phyloP scores from a whole-genome alignment of 2,113 vertebrate genomes.

The Phaethon lepturus region DNA sequence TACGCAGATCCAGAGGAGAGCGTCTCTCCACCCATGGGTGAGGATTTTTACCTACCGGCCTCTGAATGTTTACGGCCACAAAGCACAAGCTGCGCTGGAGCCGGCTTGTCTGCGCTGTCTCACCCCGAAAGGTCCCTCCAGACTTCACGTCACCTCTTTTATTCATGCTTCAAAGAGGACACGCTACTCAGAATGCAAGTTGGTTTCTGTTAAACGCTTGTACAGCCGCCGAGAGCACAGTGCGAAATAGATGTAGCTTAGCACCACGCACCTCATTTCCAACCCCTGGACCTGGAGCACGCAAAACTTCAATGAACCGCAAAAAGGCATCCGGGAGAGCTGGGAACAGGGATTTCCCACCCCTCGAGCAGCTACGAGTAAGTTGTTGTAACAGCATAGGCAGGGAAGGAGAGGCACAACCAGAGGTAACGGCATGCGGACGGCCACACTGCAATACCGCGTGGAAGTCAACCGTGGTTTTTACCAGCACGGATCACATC shows the following conservation, averaged over 20 bases:
- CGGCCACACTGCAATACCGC: background rate
- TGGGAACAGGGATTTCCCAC: accelerated
- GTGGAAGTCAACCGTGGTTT: accelerated
- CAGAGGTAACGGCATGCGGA: background rate
- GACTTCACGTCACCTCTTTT: background rate
- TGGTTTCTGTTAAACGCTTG: background rate
- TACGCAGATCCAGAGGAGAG: background rate
- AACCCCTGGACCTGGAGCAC: background rate
- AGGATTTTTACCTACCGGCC: background rate
- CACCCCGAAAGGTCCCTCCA: background rate
- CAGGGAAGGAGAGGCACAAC: background rate
- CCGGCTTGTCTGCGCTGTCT: background rate
- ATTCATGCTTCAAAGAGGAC: background rate
- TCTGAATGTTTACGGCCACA: background rate
- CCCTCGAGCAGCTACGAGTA: accelerated
- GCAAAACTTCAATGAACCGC: accelerated
- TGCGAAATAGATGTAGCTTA: accelerated
- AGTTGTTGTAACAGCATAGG: accelerated
- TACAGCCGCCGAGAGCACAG: background rate
- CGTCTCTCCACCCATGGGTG: background rate
- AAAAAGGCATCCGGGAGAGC: background rate
- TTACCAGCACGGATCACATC: background rate
- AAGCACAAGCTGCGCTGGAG: background rate
- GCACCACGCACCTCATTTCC: accelerated
- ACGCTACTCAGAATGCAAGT: background rate